Conservation (phyloP, 2,888 invertebrate species). For the Schizaphis graminum region DNA sequence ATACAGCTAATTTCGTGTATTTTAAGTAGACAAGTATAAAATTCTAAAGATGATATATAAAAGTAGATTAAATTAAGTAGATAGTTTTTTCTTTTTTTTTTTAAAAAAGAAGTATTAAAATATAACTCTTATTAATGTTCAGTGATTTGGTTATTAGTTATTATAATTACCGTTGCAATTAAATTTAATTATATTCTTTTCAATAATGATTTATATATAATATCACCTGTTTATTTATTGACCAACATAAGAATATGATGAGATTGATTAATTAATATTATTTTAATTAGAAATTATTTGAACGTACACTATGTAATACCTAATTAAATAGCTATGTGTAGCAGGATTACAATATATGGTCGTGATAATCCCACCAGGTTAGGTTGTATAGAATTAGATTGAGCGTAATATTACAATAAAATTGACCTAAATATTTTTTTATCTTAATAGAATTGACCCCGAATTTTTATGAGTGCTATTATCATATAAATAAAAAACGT, state of each 20-base stretch:
- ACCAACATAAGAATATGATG: neutral
- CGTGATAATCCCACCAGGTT: neutral
- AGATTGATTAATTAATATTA: neutral
- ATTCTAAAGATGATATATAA: neutral
- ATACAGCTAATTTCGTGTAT: neutral
- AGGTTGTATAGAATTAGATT: neutral
- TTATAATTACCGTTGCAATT: neutral
- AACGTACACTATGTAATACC: neutral
- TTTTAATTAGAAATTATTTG: neutral
- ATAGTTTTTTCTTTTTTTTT: neutral
- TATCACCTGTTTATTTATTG: neutral
- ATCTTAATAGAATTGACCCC: neutral
- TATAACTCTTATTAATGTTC: neutral
- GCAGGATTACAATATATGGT: neutral
- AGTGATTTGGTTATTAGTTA: neutral
- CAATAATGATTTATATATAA: neutral
- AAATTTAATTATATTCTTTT: neutral
- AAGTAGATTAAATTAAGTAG: neutral
- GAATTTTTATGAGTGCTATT: neutral
- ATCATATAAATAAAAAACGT: neutral
- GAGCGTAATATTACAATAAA: neutral
- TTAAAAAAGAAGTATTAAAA: neutral
- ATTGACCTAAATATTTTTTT: too few relatives aligned
- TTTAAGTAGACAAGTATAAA: neutral
- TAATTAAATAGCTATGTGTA: neutral